Percentiles rank a stretch among this genome's conserved stretches.
Conservation (phyloP, 1,140 invertebrate species). For the Paracyclopina nana region DNA sequence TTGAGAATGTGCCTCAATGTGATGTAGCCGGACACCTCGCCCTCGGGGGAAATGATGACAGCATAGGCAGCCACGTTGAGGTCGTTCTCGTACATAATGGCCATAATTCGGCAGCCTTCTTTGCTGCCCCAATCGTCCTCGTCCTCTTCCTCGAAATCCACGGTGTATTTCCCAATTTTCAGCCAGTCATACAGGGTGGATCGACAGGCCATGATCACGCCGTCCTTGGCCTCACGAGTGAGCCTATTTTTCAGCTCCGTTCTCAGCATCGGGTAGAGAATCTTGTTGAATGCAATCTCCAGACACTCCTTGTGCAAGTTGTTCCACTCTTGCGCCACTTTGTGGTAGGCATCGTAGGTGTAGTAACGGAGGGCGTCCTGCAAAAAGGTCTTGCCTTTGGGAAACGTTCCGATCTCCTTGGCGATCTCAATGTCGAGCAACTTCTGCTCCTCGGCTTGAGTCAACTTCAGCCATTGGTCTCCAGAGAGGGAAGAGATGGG, state of each 20-base stretch:
- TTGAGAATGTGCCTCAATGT: constrained; percentile 64
- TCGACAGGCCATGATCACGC: constrained; percentile 58
- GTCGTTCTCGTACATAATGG: constrained; percentile 67
- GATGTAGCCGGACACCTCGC: constrained; percentile 75
- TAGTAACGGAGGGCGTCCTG: constrained; percentile 82
- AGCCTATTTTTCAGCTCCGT: constrained; percentile 56
- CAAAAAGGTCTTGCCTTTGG: constrained; percentile 59
- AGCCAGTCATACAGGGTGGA: constrained; percentile 75
- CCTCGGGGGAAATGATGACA: constrained; percentile 62
- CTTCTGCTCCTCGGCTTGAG: constrained; percentile 67
- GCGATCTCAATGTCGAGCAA: constrained; percentile 49
- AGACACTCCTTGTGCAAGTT: constrained; percentile 62
- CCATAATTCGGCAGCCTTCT: constrained; percentile 66
- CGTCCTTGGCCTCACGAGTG: constrained; percentile 68
- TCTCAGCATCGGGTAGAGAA: neutral
- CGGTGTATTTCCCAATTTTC: constrained; percentile 66
- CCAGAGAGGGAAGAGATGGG: constrained; percentile 69
- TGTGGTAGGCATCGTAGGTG: constrained; percentile 83
- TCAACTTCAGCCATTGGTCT: constrained; percentile 71
- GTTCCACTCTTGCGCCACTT: constrained; percentile 93
- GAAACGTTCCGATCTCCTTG: constrained; percentile 37
- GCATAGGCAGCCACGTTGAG: constrained; percentile 68
- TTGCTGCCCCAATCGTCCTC: constrained; percentile 75
- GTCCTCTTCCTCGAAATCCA: constrained; percentile 46
- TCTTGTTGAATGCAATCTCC: constrained; percentile 50